Evolutionary conservation across 1,140 invertebrate genomes (phyloP).

Genomic region (Frieseomelitta varia): DNA sequence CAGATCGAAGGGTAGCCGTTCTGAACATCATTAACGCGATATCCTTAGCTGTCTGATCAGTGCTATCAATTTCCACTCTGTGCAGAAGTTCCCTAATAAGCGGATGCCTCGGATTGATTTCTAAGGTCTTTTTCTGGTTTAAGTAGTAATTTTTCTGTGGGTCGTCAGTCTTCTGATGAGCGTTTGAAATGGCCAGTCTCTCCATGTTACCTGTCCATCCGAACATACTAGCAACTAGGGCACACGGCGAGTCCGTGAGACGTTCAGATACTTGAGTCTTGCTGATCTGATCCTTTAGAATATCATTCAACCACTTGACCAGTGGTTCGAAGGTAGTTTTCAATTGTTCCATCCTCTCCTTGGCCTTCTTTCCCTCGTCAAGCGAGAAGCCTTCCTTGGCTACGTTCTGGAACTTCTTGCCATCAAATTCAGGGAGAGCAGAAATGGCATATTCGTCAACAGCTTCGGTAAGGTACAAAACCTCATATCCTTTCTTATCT

Average conservation of each 20-base stretch:
- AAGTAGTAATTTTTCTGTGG: conserved; percentile 95
- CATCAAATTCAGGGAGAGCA: conserved; percentile 98
- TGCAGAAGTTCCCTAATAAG: conserved; percentile 95
- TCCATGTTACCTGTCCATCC: conserved; percentile 99
- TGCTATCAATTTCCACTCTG: conserved; percentile 90
- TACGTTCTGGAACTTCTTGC: conserved; percentile 99
- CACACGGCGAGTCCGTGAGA: conserved; percentile 96
- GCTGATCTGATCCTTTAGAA: conserved; percentile 91
- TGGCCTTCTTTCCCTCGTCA: conserved; percentile 91
- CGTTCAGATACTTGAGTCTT: conserved; percentile 95
- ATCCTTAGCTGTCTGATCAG: conserved; percentile 91
- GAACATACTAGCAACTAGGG: conserved; percentile 97
- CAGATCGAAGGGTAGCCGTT: conserved; percentile 95
- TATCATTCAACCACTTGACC: conserved; percentile 94
- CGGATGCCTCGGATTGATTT: conserved; percentile 99
- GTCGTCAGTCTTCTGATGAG: conserved; percentile 98
- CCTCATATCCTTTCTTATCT: conserved; percentile 97
- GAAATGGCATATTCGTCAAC: conserved; percentile 99
- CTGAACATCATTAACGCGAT: conserved; percentile 97
- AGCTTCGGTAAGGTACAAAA: conserved; percentile 97
- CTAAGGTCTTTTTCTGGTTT: conserved; percentile 98
- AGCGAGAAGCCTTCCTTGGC: conserved; percentile 98
- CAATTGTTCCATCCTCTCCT: conserved; percentile 91
- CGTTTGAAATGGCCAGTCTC: conserved; percentile 96
- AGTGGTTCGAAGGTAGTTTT: conserved; percentile 94